Evolutionary conservation across 2,888 invertebrate species (phyloP), one percentile per base, ranked within the genome.

Genomic region (Argynnis bischoffii): DNA sequence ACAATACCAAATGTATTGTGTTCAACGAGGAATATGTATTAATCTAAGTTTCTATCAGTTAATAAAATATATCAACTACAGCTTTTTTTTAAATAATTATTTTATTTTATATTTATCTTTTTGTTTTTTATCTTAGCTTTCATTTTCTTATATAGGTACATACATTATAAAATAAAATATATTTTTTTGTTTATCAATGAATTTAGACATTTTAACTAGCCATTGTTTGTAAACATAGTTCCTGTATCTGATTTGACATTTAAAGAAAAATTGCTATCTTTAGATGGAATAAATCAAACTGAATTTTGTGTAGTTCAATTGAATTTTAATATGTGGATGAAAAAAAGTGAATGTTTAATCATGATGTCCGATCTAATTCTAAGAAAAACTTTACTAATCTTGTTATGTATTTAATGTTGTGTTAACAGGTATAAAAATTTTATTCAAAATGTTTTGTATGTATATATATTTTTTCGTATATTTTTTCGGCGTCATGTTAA

Each of bases 351-450:
- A 85, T 41, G 35, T 11, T 41, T 41, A 41, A 86, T 87, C 87
- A 67, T 71, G 66, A 74, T 74, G 75, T 76, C 84, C 84, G 81
- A 87, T 87, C 87, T 74, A 64, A 71, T 87, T 86, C 85, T 70
- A 46, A 76, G 87, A 87, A 87, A 50, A 61, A 48, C 51, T 35
- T 53, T 18, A 54, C 41, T 53, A 67, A 75, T 64, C 56, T 55
- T n/a, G n/a, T n/a, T 51, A 56, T 41, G 21, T 55, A 64, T 63
- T 63, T 60, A 31, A 57, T 56, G 48, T 57, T 46, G 18, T 66
- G 35, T 63, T 57, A 57, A 63, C 65, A 69, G 63, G 65, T 71
- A 69, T 48, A 64, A 64, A 61, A 75, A 75, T 75, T 51, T 35
- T 31, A 61, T 61, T 73, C 31, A 65, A 56, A 53, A 51, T 53